These are phyloP conservation scores for Poecilia latipinna DNA, from an alignment of 2,113 vertebrate genomes.

Conservation along the genomic window DNA sequence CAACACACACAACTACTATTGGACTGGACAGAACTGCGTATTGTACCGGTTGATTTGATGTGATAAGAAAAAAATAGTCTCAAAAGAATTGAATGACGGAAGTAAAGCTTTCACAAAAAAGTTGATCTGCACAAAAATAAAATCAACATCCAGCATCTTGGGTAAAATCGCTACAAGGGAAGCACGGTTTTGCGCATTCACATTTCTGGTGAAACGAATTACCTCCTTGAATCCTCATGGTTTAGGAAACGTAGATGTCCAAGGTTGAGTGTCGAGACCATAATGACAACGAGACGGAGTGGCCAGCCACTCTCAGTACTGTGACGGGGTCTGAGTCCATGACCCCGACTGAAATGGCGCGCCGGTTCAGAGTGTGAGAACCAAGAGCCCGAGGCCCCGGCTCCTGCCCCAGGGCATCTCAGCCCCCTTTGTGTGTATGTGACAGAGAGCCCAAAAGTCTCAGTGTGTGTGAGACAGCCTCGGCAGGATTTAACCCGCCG, in stretches of 20 bases:
- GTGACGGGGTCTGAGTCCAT: constrained; percentile 37
- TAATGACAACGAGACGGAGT: constrained; percentile 44
- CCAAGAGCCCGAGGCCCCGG: constrained; percentile 56
- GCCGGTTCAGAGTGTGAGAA: constrained; percentile 72
- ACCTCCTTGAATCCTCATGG: constrained; percentile 74
- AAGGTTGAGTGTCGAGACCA: constrained; percentile 18
- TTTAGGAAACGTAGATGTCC: constrained; percentile 34
- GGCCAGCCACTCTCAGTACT: constrained; percentile 61
- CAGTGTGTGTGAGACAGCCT: constrained; percentile 53
- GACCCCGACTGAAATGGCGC: constrained; percentile 44
- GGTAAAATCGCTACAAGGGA: background rate
- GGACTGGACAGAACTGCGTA: background rate
- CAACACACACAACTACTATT: constrained; percentile 15
- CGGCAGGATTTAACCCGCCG: constrained; percentile 74
- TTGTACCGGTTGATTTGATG: background rate
- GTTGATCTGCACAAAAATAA: background rate
- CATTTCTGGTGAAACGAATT: constrained; percentile 28
- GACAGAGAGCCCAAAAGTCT: constrained; percentile 45
- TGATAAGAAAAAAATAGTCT: background rate
- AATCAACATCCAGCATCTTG: background rate
- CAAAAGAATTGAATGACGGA: background rate
- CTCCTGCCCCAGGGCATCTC: constrained; percentile 62
- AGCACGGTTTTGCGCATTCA: background rate
- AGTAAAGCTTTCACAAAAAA: background rate
- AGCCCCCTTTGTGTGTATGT: constrained; percentile 57